Evolutionary conservation across 2,113 vertebrate genomes (phyloP), one percentile per base, ranked within the genome.

Genomic region (Aegypius monachus): DNA sequence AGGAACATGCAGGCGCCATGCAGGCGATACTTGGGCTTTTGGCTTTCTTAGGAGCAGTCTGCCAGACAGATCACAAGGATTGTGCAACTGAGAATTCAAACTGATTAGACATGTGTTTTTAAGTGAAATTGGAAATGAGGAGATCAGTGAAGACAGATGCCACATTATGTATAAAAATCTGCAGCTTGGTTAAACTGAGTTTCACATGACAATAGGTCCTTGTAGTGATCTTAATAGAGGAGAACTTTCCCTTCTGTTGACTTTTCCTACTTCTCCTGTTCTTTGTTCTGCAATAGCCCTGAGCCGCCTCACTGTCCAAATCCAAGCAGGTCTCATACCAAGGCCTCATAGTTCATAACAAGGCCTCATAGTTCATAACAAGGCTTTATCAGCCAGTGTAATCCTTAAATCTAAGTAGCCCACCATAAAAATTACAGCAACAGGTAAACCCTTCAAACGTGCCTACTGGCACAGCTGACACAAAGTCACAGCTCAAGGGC

Each of bases 31-130:
- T 68, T 56, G 86, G 72, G 52, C 34, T 66, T 81, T 89, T 84
- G 80, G 63, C 59, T 91, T 94, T 87, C 89, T 75, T 7, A n/a
- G 73, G 45, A 94, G 61, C 48, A 72, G 31, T 58, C 52, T 95
- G 83, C 45, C 65, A 93, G 83, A 21, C 34, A 9, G 72, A 84
- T 84, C 88, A 50, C 58, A 62, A 56, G 4, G 21, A 87, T 23
- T 95, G 66, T 91, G 91, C 84, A 96, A 75, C 77, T 68, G 73
- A 95, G 70, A 94, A 83, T 56, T 93, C 61, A 83, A 87, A 93
- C 89, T 87, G 94, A 89, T 97, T 80, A 79, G 86, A 74, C 83
- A 87, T 81, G 66, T 95, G 83, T 75, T 97, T 93, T 95, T 53
- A 77, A 93, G 66, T 73, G 83, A 91, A 95, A 85, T 65, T 91